Evolutionary conservation across 2,888 invertebrate genomes (phyloP), one percentile per base, ranked within the genome.

Genomic region (Rhimphoctona megacephalus): DNA sequence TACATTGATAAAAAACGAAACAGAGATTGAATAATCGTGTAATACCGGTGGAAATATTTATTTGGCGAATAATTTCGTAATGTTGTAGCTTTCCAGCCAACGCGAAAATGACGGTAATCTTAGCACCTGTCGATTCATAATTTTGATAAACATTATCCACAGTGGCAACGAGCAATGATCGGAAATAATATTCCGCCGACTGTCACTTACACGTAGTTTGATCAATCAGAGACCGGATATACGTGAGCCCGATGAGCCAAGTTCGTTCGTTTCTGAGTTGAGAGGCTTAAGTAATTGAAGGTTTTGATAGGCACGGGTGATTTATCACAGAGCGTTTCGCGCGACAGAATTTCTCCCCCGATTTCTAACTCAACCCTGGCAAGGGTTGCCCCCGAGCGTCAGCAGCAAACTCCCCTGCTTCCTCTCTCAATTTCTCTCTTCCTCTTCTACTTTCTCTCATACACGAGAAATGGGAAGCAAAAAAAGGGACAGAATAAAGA

Each of bases 231-330:
- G 46, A 77, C 39, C 30, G 43, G 36, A 72, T 72, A 83, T 36
- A 83, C 76, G 80, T 52, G 85, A 22, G 46, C 57, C 33, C 73
- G 57, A 78, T 54, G 81, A 57, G 70, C 64, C 70, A 83, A 86
- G 80, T 86, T 86, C 57, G 79, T 83, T 72, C 72, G 80, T 83
- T 86, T 73, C 85, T 83, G 73, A 72, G 78, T 36, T 22, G 73
- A 72, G 86, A 80, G 74, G 86, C 83, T 81, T 82, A 92, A 92
- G 91, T 92, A 91, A 92, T 92, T 91, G 92, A 86, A 91, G 90
- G 91, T 87, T 89, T 88, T 79, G 85, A 81, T 54, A 76, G 70
- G 73, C 74, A 81, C 54, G 49, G 90, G 91, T 91, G 92, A 92
- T 92, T 91, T 92, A 92, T 92, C 90, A 92, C 92, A 83, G 84